A percentile compares a stretch with the other conserved stretches of the same genome.
phyloP scores from a whole-genome alignment of 2,888 invertebrate species.

The Rhimphoctona megacephalus region DNA sequence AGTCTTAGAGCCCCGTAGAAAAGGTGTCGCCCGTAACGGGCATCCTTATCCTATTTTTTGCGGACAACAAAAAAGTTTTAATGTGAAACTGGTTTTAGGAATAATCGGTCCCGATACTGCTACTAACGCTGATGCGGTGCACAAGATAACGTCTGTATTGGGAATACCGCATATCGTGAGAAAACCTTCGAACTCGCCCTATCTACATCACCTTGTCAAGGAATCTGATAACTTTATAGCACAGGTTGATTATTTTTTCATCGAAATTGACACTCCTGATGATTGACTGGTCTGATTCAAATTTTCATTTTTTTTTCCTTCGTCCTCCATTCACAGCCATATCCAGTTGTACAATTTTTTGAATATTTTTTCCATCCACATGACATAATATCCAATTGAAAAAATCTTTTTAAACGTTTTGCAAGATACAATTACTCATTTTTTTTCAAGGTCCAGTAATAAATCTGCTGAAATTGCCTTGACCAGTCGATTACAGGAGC shows the following conservation, averaged over 20 bases:
- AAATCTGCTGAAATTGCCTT: neutral
- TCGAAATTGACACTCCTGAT: neutral
- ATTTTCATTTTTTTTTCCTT: too few species aligned
- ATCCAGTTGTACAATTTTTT: neutral
- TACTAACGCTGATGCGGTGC: conserved; percentile 80
- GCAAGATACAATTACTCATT: too few species aligned
- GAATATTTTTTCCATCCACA: too few species aligned
- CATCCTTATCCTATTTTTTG: neutral
- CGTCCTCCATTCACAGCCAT: neutral
- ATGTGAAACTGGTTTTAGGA: conserved; percentile 74
- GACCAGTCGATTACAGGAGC: conserved; percentile 1
- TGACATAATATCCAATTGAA: too few species aligned
- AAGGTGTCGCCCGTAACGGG: too few species aligned
- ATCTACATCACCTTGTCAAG: conserved; percentile 78
- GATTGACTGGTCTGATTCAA: neutral
- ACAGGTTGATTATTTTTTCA: conserved; percentile 72
- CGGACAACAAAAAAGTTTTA: neutral
- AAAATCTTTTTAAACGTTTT: too few species aligned
- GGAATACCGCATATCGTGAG: conserved; percentile 82
- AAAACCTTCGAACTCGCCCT: conserved; percentile 76
- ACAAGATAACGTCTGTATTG: conserved; percentile 82
- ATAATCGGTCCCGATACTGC: conserved; percentile 83
- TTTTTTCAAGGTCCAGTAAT: neutral
- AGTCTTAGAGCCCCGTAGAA: too few species aligned
- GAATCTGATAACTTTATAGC: conserved; percentile 80